These are phyloP conservation scores for Alviniconcha marisindica DNA, from an alignment of 1,140 invertebrate genomes.

Conservation along the genomic window DNA sequence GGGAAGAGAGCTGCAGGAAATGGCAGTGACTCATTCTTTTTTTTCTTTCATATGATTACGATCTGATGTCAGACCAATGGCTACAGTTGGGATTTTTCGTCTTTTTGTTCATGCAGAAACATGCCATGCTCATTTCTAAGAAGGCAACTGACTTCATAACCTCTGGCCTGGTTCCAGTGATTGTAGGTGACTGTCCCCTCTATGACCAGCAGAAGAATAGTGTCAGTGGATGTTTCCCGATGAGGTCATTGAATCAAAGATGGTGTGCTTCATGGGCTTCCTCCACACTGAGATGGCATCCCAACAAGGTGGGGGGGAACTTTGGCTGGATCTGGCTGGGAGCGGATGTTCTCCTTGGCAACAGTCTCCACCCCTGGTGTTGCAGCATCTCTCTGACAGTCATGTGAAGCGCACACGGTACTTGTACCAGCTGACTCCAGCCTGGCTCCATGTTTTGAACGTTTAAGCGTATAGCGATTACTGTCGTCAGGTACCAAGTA, in stretches of 20 bases:
- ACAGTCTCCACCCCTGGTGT: background rate
- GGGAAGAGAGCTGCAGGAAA: conserved; percentile 18
- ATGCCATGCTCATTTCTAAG: background rate
- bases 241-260: too few species aligned
- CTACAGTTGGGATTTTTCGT: background rate
- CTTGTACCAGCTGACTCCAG: background rate
- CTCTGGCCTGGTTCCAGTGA: background rate
- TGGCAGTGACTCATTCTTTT: background rate
- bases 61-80: too few species aligned
- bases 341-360: too few species aligned
- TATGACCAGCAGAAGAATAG: too few species aligned
- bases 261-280: too few species aligned
- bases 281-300: too few species aligned
- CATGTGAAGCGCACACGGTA: background rate
- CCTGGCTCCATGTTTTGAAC: background rate
- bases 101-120: background rate
- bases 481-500: too few species aligned
- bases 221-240: too few species aligned
- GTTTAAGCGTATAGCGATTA: background rate
- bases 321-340: too few species aligned
- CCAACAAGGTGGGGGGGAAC: too few species aligned
- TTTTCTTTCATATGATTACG: background rate
- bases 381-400: background rate
- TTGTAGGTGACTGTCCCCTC: background rate
- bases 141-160: background rate